phyloP scores from a whole-genome alignment of 2,113 vertebrate species.

The Lontra canadensis region DNA sequence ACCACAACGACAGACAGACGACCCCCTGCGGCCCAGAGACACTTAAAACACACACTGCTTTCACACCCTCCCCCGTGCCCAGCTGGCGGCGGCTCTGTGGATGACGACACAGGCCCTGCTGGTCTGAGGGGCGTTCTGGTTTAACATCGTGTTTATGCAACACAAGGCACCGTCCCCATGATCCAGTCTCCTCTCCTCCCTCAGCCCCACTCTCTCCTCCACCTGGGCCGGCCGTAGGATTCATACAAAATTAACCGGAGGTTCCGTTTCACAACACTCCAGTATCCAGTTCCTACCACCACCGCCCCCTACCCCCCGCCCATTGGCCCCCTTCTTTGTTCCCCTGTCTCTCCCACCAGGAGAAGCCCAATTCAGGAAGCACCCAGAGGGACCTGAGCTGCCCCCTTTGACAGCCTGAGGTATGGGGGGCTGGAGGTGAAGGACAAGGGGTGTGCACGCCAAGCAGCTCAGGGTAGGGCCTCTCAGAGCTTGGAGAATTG shows the following conservation, averaged over 20 bases:
- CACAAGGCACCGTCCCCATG: accelerated
- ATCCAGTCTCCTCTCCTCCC: not conserved
- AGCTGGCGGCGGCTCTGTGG: accelerated
- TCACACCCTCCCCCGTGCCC: not conserved
- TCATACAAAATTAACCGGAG: slow-evolving; percentile 69
- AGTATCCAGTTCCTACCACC: slow-evolving; percentile 49
- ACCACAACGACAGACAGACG: not conserved
- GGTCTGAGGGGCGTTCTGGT: accelerated
- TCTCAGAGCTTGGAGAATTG: not conserved
- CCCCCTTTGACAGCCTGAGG: not conserved
- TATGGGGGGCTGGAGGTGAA: not conserved
- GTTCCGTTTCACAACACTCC: slow-evolving; percentile 53
- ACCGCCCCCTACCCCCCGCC: not conserved
- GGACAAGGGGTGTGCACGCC: accelerated
- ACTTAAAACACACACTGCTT: accelerated
- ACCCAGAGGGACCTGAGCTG: not conserved
- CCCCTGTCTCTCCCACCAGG: not conserved
- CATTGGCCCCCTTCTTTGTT: not conserved
- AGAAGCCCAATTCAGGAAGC: not conserved
- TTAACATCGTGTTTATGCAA: not conserved
- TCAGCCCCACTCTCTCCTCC: not conserved
- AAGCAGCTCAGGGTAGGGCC: not conserved
- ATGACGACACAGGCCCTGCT: not conserved
- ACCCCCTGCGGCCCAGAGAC: not conserved
- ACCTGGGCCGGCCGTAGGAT: not conserved